Percentiles rank a stretch among this genome's conserved stretches.
These are phyloP conservation scores for Cochlearius cochlearius DNA, from an alignment of 2,113 vertebrate species.

Conservation along the genomic window DNA sequence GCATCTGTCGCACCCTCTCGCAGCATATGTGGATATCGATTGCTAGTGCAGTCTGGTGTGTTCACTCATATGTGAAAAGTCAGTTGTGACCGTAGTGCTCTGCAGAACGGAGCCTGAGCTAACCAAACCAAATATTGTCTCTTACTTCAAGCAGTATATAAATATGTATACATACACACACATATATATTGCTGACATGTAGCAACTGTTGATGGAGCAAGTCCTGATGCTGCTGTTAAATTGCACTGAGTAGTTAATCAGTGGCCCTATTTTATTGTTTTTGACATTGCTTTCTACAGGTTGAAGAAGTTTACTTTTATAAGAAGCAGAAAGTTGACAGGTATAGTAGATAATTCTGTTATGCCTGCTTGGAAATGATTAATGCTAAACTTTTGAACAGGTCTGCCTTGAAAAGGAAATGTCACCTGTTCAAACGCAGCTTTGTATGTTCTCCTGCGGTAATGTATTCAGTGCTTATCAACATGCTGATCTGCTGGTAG, in stretches of 20 bases:
- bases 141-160: not conserved
- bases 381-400: slow-evolving; percentile 61
- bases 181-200: not conserved
- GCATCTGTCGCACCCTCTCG: not conserved
- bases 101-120: not conserved
- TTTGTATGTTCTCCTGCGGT: slow-evolving; percentile 48
- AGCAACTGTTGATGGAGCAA: not conserved
- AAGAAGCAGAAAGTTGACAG: slow-evolving; percentile 55
- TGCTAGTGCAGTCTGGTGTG: not conserved
- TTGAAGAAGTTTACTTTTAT: slow-evolving; percentile 34
- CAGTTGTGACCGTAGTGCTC: not conserved
- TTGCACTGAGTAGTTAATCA: slow-evolving; percentile 42
- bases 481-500: slow-evolving; percentile 49
- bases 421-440: slow-evolving; percentile 72
- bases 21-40: not conserved
- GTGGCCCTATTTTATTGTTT: slow-evolving; percentile 19
- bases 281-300: slow-evolving; percentile 17
- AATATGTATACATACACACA: not conserved
- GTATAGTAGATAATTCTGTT: slow-evolving; percentile 66
- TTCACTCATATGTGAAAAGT: not conserved
- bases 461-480: slow-evolving; percentile 60
- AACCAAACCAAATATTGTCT: slow-evolving; percentile 44
- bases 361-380: slow-evolving; percentile 63
- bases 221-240: slow-evolving; percentile 31
- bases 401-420: slow-evolving; percentile 63